phyloP scores from a whole-genome alignment of 2,888 invertebrate species.

The Gymnocheta viridis region DNA sequence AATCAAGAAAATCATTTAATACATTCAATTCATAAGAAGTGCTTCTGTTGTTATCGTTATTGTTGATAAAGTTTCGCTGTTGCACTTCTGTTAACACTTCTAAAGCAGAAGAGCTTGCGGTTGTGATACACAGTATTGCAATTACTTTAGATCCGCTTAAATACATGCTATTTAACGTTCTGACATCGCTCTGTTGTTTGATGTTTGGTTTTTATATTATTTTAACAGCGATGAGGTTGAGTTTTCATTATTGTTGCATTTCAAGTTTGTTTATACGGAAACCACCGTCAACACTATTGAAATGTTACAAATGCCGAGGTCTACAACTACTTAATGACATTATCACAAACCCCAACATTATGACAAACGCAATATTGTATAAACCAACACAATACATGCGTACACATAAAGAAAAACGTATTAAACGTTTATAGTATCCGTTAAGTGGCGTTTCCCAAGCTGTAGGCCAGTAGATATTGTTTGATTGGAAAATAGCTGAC shows the following conservation, averaged over 20 bases:
- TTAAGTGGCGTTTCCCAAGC: constrained; percentile 41
- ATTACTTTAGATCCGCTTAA: constrained; percentile 57
- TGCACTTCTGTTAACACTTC: constrained; percentile 38
- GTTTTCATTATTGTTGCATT: background rate
- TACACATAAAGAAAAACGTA: background rate
- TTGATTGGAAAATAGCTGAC: constrained; percentile 50
- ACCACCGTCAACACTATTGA: background rate
- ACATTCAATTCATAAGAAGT: constrained; percentile 68
- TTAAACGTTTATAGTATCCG: constrained; percentile 29
- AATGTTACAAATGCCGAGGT: constrained; percentile 1
- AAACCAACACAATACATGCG: background rate
- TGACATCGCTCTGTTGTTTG: constrained; percentile 40
- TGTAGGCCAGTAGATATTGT: constrained; percentile 42
- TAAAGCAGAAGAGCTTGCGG: constrained; percentile 40
- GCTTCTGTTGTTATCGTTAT: background rate
- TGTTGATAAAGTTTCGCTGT: constrained; percentile 19
- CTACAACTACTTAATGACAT: constrained; percentile 7
- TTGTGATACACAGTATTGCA: constrained; percentile 45
- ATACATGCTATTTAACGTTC: constrained; percentile 50
- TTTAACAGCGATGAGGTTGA: background rate
- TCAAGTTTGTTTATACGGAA: constrained; percentile 5
- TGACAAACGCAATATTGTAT: background rate
- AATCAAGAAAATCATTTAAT: constrained; percentile 76
- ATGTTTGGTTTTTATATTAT: constrained; percentile 54
- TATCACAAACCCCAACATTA: constrained; percentile 8